Evolutionary conservation across 1,140 invertebrate genomes (phyloP), one percentile per base, ranked within the genome.

Genomic region (Monochamus saltuarius): DNA sequence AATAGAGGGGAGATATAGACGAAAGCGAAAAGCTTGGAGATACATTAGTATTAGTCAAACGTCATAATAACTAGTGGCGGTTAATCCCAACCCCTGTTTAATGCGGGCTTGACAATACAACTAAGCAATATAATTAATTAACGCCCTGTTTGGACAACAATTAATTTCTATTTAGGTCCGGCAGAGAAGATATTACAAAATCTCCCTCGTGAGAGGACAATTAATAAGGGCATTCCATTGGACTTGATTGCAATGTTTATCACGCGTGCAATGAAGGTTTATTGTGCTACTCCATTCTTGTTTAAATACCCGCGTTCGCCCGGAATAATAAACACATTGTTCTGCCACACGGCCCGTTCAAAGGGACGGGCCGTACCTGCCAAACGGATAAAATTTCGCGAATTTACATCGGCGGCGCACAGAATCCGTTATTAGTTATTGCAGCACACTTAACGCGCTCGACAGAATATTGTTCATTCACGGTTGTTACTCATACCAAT

Each of bases 21-120:
- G 22, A 29, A 29, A 29, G 22, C 22, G 22, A 29, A 29, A 29
- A 6, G 22, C 22, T 29, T 17, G 14, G 49, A 36, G 49, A 49
- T 47, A 39, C 11, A 47, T 47, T 58, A 47, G 46, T 45, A 58
- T 49, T 34, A 38, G 39, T 37, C 43, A 37, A 49, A 46, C 11
- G 43, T 29, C 22, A 29, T 29, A 46, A 16, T 22, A 16, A 22
- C 14, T 16, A 16, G 16, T 46, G 43, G 14, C 11, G 14, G 10
- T 19, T 11, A 14, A 22, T 46, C 16, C 10, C 51, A 59, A 59
- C 51, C 50, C 56, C 37, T 34, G 46, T 51, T 51, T 59, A 59
- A 59, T 59, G 43, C 42, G 40, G 56, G 56, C 51, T 59, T 59
- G 56, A 59, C 56, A 49, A 59, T 49, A 40, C 56, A 51, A 13